Conservation (phyloP, 2,797 vertebrate species). For the Cynopterus sphinx region DNA sequence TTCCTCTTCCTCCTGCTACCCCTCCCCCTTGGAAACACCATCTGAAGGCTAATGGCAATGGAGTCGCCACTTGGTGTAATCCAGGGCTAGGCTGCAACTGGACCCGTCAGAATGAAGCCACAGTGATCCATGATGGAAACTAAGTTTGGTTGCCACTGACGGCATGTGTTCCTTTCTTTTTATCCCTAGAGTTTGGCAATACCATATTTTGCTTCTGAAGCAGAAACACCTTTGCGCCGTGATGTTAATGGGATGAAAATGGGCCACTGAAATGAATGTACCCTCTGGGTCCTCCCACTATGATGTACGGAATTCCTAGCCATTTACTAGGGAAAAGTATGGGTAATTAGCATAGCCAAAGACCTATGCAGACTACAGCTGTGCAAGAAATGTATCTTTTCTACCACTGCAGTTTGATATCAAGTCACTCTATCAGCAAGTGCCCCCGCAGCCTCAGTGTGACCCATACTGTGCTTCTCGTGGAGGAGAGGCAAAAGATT, state of each 20-base stretch:
- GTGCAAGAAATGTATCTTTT: not conserved
- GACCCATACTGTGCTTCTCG: not conserved
- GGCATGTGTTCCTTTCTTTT: not conserved
- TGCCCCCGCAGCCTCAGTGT: not conserved
- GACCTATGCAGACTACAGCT: not conserved
- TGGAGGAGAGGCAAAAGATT: not conserved
- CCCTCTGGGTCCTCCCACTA: not conserved
- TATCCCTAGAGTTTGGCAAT: not conserved
- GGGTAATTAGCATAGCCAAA: not conserved
- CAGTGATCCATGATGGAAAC: constrained; percentile 33
- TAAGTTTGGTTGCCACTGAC: not conserved
- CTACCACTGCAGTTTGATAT: not conserved
- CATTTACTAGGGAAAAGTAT: not conserved
- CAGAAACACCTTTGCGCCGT: not conserved
- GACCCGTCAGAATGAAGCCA: constrained; percentile 62
- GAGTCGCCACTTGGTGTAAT: constrained; percentile 41
- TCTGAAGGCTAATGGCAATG: not conserved
- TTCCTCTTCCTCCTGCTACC: not conserved
- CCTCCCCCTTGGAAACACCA: constrained; percentile 8
- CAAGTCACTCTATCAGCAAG: not conserved
- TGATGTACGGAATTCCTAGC: not conserved
- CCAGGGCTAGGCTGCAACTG: not conserved
- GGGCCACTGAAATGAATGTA: not conserved
- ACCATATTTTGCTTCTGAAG: constrained; percentile 24
- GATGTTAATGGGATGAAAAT: not conserved